Evolutionary conservation across 2,888 invertebrate genomes (phyloP).

Genomic region (Cryptus armator): DNA sequence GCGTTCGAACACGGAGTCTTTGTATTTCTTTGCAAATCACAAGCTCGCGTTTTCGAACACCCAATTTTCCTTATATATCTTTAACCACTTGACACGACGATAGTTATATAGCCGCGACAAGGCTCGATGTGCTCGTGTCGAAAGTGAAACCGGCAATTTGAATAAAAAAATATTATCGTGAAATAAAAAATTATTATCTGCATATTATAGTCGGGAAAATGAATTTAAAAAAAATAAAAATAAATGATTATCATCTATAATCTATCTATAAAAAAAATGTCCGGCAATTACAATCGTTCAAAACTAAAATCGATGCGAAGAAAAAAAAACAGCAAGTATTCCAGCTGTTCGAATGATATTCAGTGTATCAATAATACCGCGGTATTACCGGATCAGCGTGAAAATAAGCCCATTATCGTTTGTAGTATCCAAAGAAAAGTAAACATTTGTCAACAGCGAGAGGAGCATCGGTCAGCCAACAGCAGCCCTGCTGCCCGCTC

Average conservation of each 20-base stretch:
- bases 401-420: conserved; percentile 61
- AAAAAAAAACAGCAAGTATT: background rate
- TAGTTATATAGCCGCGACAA: background rate
- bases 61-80: background rate
- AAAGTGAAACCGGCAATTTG: too few relatives aligned
- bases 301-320: background rate
- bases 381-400: conserved; percentile 52
- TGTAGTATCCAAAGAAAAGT: conserved; percentile 56
- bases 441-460: conserved; percentile 64
- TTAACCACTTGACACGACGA: background rate
- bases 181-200: too few relatives aligned
- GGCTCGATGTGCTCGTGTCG: too few relatives aligned
- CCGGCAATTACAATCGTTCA: conserved; percentile 6
- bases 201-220: too few relatives aligned
- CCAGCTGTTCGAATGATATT: background rate
- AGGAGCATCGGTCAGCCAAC: conserved; percentile 5
- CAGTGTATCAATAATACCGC: background rate
- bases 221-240: too few relatives aligned
- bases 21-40: conserved; percentile 25
- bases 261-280: too few relatives aligned
- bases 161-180: too few relatives aligned
- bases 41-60: background rate
- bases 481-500: background rate
- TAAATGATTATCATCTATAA: too few relatives aligned
- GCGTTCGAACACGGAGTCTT: background rate